Percentiles rank a stretch among this genome's conserved stretches.
These are phyloP conservation scores for Poliocrania exsul DNA, from an alignment of 2,797 vertebrate species.

Conservation along the genomic window DNA sequence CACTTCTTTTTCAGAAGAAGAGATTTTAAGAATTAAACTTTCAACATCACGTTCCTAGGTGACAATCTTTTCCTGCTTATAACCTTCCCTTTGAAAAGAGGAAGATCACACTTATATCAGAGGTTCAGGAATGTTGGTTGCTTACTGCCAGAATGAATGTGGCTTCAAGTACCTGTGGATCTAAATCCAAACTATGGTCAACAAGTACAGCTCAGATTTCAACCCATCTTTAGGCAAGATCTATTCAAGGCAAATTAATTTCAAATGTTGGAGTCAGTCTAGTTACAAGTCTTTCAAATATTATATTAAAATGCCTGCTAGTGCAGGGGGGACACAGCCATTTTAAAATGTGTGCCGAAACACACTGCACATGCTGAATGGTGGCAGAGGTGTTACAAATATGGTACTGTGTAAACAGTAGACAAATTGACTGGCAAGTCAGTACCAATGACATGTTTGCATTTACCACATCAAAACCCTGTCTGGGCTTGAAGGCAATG, in stretches of 20 bases:
- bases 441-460: neutral
- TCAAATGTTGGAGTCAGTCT: neutral
- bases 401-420: neutral
- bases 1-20: neutral
- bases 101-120: neutral
- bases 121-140: neutral
- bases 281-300: neutral
- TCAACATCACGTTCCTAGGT: neutral
- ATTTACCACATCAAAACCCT: neutral
- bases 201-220: neutral
- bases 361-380: fast-evolving
- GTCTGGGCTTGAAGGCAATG: neutral
- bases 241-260: neutral
- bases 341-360: neutral
- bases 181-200: fast-evolving
- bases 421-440: neutral
- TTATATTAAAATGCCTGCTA: neutral
- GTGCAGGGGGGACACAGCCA: neutral
- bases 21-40: neutral
- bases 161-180: neutral
- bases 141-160: neutral
- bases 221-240: neutral
- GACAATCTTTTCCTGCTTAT: neutral
- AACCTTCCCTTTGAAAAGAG: neutral
- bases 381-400: neutral